A percentile compares a stretch with the other conserved stretches of the same genome.
phyloP scores from a whole-genome alignment of 2,797 vertebrate species.

The Sciurus carolinensis region DNA sequence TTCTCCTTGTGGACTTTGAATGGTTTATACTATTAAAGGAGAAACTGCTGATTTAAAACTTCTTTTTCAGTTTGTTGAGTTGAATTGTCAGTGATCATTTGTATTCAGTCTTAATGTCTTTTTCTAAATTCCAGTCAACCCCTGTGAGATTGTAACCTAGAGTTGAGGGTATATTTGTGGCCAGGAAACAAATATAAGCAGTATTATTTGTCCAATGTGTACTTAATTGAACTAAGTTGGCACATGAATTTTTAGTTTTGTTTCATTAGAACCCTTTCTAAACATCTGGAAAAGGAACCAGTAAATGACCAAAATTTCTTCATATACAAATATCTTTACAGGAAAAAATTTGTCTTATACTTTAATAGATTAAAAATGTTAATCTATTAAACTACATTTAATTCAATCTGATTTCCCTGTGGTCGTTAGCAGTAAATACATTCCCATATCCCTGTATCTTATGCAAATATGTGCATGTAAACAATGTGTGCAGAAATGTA shows the following conservation, averaged over 20 bases:
- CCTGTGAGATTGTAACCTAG: not conserved
- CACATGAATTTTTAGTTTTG: not conserved
- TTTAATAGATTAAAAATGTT: not conserved
- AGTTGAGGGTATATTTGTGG: not conserved
- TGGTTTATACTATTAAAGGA: not conserved
- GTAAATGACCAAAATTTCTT: not conserved
- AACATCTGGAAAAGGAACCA: not conserved
- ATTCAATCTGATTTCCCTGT: not conserved
- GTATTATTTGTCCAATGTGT: not conserved
- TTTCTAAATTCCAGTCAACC: not conserved
- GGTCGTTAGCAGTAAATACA: not conserved
- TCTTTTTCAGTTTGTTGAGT: not conserved
- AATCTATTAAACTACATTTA: not conserved
- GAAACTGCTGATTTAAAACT: no score
- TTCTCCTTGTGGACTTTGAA: not conserved
- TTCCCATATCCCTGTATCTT: not conserved
- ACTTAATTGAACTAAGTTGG: not conserved
- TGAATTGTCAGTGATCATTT: not conserved
- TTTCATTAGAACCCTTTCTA: not conserved
- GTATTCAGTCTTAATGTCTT: not conserved
- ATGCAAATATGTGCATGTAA: not conserved
- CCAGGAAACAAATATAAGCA: not conserved
- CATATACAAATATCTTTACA: not conserved
- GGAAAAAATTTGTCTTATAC: not conserved
- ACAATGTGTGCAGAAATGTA: not conserved